A percentile compares a stretch with the other conserved stretches of the same genome.
Conservation (phyloP, 2,888 invertebrate genomes). For the Lasioglossum vierecki region DNA sequence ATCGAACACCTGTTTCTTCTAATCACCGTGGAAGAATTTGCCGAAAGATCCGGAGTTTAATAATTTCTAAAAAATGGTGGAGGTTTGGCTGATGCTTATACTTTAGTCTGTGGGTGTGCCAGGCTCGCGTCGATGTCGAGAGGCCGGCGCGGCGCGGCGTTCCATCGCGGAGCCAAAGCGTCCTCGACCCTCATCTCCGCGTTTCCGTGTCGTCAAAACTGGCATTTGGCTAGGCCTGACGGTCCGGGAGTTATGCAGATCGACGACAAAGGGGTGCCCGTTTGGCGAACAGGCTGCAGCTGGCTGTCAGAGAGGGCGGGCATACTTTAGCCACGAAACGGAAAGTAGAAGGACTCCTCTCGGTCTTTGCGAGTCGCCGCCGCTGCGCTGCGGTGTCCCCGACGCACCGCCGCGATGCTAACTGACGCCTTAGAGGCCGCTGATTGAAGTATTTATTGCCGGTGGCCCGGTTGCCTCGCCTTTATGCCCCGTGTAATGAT, state of each 20-base stretch:
- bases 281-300: conserved; percentile 76
- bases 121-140: neutral
- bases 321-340: conserved; percentile 77
- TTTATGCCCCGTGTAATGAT: conserved; percentile 80
- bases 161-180: neutral
- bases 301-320: conserved; percentile 81
- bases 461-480: conserved; percentile 57
- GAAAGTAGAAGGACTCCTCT: conserved; percentile 74
- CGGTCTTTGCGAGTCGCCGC: conserved; percentile 81
- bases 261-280: conserved; percentile 62
- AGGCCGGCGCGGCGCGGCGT: neutral
- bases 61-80: neutral
- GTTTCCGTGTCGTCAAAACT: conserved; percentile 53
- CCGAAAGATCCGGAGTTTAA: neutral
- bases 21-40: too few relatives aligned
- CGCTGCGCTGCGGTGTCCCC: conserved; percentile 74
- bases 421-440: conserved; percentile 83
- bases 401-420: conserved; percentile 78
- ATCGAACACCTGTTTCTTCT: too few relatives aligned
- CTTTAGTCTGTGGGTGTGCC: neutral
- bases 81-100: neutral
- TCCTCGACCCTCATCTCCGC: neutral
- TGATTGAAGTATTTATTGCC: conserved; percentile 83
- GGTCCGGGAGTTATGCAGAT: conserved; percentile 77
- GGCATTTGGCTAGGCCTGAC: conserved; percentile 55